A percentile compares a stretch with the other conserved stretches of the same genome.
These are phyloP conservation scores for Chelidonichthys spinosus DNA, from an alignment of 2,797 vertebrate species.

Conservation along the genomic window DNA sequence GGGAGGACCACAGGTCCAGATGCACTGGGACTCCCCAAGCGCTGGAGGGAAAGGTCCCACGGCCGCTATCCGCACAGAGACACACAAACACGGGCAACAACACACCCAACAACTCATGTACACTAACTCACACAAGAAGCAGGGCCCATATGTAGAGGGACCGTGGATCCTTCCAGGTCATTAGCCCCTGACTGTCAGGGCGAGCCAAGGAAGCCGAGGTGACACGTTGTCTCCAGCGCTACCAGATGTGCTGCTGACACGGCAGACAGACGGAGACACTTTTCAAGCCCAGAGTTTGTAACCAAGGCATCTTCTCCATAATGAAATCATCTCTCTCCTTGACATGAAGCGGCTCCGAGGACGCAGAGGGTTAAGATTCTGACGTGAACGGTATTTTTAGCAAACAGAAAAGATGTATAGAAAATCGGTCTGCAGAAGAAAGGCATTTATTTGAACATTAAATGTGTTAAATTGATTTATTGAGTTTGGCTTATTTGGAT, in stretches of 20 bases:
- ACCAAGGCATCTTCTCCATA: not conserved
- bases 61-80: not conserved
- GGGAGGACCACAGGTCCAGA: conserved; percentile 68
- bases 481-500: conserved; percentile 4
- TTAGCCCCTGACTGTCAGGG: conserved; percentile 75
- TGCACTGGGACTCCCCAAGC: conserved; percentile 56
- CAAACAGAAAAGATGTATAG: not conserved
- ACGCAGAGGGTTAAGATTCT: no score
- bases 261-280: conserved; percentile 46
- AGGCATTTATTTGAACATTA: not conserved
- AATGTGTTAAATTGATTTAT: not conserved
- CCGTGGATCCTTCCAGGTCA: conserved; percentile 69
- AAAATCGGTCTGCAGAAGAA: no score
- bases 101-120: not conserved
- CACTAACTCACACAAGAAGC: conserved; percentile 14
- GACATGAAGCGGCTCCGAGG: not conserved
- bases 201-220: conserved; percentile 60
- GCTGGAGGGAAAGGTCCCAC: conserved; percentile 49
- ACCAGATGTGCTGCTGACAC: conserved; percentile 73
- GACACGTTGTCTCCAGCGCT: conserved; percentile 54
- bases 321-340: conserved; percentile 1
- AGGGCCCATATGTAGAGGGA: conserved; percentile 70
- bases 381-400: not conserved
- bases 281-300: conserved; percentile 25
- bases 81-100: not conserved